Conservation (phyloP, 2,797 vertebrate genomes). For the Oophaga sylvatica region DNA sequence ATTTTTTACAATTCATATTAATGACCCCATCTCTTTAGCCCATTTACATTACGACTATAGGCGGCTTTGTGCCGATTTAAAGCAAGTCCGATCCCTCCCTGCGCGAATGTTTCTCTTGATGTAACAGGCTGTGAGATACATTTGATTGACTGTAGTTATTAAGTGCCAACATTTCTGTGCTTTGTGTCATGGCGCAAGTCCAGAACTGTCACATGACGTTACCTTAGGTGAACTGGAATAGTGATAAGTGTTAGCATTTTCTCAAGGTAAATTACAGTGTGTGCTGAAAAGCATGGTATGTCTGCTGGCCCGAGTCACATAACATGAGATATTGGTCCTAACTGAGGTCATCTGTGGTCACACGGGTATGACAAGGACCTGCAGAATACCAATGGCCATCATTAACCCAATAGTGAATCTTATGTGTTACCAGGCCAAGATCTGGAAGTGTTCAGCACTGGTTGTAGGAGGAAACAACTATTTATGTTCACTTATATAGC, state of each 20-base stretch:
- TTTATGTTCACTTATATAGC: no score
- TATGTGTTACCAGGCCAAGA: background rate
- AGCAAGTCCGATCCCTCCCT: background rate
- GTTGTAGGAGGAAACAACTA: no score
- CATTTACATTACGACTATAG: no score
- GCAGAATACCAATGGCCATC: background rate
- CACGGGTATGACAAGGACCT: background rate
- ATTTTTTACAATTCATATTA: no score
- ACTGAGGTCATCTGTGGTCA: background rate
- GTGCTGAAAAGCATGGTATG: background rate
- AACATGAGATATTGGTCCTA: background rate
- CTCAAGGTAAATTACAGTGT: background rate
- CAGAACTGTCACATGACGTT: background rate
- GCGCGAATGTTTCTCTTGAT: background rate
- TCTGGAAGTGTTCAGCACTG: no score
- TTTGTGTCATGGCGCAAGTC: background rate
- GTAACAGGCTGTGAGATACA: background rate
- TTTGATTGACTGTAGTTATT: conserved; percentile 2
- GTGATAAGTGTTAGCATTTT: background rate
- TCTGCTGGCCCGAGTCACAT: background rate
- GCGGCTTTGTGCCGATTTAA: no score
- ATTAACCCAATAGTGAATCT: background rate
- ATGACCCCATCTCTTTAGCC: no score
- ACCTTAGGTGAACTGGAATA: conserved; percentile 21
- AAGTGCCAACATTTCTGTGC: conserved; percentile 14